phyloP scores from a whole-genome alignment of 2,888 invertebrate genomes.

The Vanessa cardui region DNA sequence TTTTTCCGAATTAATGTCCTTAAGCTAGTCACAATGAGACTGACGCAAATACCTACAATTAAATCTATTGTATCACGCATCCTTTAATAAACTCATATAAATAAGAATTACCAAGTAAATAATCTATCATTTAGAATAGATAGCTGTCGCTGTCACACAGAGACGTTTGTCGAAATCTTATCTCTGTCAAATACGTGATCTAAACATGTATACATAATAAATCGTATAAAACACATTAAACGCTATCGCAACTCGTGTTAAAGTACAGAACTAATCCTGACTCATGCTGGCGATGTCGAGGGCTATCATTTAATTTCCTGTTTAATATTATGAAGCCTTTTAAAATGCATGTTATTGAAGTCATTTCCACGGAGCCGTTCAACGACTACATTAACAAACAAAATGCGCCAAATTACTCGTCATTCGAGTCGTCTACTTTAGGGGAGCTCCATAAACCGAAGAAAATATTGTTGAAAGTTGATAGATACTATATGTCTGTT shows the following conservation, averaged over 20 bases:
- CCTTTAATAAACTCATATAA: no score
- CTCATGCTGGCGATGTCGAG: constrained; percentile 24
- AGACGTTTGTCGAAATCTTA: neutral
- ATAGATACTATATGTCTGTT: no score
- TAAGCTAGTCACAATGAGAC: neutral
- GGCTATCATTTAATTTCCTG: constrained; percentile 37
- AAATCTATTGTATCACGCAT: neutral
- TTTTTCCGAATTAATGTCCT: constrained; percentile 10
- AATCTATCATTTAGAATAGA: neutral
- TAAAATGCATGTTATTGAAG: constrained; percentile 8
- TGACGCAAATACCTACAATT: neutral
- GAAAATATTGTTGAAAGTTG: no score
- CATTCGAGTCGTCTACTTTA: no score
- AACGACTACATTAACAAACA: neutral
- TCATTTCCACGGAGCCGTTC: neutral
- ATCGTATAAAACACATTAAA: neutral
- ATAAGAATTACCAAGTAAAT: neutral
- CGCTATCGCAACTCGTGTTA: no score
- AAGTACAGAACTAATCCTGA: constrained; percentile 21
- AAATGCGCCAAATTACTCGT: neutral
- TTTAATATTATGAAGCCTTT: constrained; percentile 21
- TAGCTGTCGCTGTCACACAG: neutral
- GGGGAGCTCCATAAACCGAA: no score
- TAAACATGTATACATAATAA: neutral
- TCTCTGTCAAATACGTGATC: neutral